Percentiles rank a stretch among this genome's conserved stretches.
Evolutionary conservation across 2,113 vertebrate genomes (phyloP).

Genomic region (Rutilus rutilus): DNA sequence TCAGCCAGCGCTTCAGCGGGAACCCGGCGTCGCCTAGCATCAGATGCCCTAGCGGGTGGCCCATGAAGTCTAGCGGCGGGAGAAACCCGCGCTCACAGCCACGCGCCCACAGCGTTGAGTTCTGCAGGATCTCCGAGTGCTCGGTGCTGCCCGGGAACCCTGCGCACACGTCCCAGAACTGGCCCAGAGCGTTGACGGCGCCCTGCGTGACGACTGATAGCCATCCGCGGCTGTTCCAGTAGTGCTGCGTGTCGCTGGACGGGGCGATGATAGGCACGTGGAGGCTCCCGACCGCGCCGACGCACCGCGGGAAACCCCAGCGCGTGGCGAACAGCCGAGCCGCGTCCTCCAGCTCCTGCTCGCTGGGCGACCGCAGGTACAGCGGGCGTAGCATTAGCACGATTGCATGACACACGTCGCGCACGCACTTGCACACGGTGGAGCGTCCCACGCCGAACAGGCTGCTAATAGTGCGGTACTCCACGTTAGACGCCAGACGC

Average conservation of each 20-base stretch:
- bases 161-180: constrained; percentile 80
- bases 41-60: constrained; percentile 71
- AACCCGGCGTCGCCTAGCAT: constrained; percentile 75
- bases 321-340: constrained; percentile 65
- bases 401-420: constrained; percentile 80
- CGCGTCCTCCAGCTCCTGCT: constrained; percentile 71
- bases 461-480: constrained; percentile 78
- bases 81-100: constrained; percentile 56
- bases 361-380: constrained; percentile 68
- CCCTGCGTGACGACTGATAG: constrained; percentile 75
- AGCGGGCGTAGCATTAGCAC: constrained; percentile 73
- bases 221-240: constrained; percentile 78
- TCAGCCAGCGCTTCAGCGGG: constrained; percentile 77
- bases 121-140: constrained; percentile 75
- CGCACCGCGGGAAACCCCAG: constrained; percentile 79
- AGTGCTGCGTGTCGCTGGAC: constrained; percentile 72
- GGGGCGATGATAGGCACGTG: constrained; percentile 81
- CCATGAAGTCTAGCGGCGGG: constrained; percentile 64
- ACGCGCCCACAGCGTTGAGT: constrained; percentile 76
- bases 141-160: constrained; percentile 78
- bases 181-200: constrained; percentile 70
- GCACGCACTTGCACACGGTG: constrained; percentile 77
- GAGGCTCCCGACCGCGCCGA: constrained; percentile 72
- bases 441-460: constrained; percentile 79
- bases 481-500: constrained; percentile 78